Conservation (phyloP, 2,797 vertebrate genomes). For the Esox lucius region DNA sequence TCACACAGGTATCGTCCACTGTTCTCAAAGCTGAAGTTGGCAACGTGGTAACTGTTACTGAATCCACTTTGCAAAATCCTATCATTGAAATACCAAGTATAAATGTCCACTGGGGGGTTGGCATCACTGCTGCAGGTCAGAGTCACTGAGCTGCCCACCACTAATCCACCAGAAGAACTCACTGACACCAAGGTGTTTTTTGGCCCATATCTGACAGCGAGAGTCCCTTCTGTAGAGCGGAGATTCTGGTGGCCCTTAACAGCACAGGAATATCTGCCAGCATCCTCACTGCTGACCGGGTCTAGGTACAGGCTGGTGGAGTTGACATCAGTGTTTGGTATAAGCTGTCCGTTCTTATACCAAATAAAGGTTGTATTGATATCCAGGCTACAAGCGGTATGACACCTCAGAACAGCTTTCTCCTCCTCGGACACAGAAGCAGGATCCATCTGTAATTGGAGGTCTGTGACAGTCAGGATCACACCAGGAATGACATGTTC, state of each 20-base stretch:
- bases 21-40: too few species aligned
- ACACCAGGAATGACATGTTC: neutral
- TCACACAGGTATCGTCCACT: too few species aligned
- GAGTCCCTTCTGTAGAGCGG: neutral
- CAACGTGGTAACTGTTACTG: too few species aligned
- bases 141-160: neutral
- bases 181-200: neutral
- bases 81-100: neutral
- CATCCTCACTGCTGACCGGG: too few species aligned
- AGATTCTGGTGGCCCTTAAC: neutral
- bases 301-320: too few species aligned
- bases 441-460: too few species aligned
- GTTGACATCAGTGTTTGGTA: too few species aligned
- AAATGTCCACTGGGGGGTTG: neutral
- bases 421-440: too few species aligned
- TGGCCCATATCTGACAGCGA: neutral
- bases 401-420: too few species aligned
- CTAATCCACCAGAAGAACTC: neutral
- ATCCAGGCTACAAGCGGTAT: too few species aligned
- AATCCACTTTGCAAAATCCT: neutral
- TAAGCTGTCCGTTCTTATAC: too few species aligned
- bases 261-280: neutral
- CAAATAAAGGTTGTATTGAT: too few species aligned
- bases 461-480: conserved; percentile 44
- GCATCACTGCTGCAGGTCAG: neutral